Evolutionary conservation across 2,113 vertebrate genomes (phyloP).

Genomic region (Lagenorhynchus albirostris): DNA sequence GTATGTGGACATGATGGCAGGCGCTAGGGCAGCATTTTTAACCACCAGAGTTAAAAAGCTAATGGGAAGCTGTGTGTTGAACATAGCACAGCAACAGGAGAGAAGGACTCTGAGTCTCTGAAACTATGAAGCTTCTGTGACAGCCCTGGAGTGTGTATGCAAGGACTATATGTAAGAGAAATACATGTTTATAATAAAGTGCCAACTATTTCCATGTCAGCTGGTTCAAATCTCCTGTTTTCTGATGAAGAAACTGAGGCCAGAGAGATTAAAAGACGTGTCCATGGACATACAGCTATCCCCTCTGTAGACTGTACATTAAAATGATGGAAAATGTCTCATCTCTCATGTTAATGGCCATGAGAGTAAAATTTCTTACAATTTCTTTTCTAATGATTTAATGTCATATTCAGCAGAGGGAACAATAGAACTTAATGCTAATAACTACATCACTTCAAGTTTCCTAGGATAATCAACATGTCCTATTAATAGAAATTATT

Average conservation of each 20-base stretch:
- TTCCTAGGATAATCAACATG: neutral
- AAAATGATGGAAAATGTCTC: neutral
- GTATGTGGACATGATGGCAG: neutral
- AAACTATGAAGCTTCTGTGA: neutral
- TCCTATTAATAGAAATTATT: conserved; percentile 5
- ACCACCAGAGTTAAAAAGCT: neutral
- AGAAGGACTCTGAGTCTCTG: neutral
- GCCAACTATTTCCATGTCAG: neutral
- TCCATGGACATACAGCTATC: neutral
- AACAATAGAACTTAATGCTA: neutral
- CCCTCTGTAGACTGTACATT: neutral
- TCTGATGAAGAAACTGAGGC: neutral
- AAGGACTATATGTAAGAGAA: neutral
- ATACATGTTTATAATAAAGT: neutral
- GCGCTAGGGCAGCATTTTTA: neutral
- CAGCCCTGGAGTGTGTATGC: too few relatives aligned
- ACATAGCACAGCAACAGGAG: neutral
- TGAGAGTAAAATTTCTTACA: neutral
- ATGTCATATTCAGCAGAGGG: neutral
- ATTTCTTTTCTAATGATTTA: neutral
- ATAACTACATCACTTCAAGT: neutral
- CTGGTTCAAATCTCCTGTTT: neutral
- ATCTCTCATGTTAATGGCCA: neutral
- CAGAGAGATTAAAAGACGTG: neutral
- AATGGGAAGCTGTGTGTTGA: neutral